phyloP scores from a whole-genome alignment of 2,888 invertebrate species.

The Cremastobaeus sp. region DNA sequence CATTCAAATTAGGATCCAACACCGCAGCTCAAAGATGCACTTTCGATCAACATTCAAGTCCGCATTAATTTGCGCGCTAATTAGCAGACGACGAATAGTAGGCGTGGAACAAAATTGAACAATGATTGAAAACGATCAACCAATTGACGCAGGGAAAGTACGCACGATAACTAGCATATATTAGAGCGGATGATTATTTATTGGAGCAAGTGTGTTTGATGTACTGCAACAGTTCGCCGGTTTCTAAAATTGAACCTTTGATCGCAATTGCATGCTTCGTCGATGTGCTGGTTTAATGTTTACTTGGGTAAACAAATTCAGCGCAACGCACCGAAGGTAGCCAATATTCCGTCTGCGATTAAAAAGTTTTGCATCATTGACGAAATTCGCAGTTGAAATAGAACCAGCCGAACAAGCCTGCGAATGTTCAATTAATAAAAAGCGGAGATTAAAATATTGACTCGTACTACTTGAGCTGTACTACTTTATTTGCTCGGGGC shows the following conservation, averaged over 20 bases:
- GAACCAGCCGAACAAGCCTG: not conserved
- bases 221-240: constrained; percentile 2
- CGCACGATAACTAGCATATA: not conserved
- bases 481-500: no score
- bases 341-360: no score
- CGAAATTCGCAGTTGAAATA: not conserved
- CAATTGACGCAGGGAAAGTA: not conserved
- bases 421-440: no score
- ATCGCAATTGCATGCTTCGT: constrained; percentile 12
- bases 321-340: not conserved
- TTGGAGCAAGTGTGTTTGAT: constrained; percentile 23
- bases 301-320: constrained; percentile 24
- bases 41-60: no score
- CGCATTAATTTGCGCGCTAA: no score
- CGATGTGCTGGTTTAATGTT: constrained; percentile 21
- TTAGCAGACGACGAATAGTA: no score
- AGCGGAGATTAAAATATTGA: no score
- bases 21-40: no score
- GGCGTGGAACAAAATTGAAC: no score
- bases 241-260: constrained; percentile 29
- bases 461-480: no score
- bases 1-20: not conserved
- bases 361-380: not conserved
- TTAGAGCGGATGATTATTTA: constrained; percentile 16
- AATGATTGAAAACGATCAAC: not conserved